phyloP scores from a whole-genome alignment of 1,140 invertebrate genomes.

The Streblospio benedicti region DNA sequence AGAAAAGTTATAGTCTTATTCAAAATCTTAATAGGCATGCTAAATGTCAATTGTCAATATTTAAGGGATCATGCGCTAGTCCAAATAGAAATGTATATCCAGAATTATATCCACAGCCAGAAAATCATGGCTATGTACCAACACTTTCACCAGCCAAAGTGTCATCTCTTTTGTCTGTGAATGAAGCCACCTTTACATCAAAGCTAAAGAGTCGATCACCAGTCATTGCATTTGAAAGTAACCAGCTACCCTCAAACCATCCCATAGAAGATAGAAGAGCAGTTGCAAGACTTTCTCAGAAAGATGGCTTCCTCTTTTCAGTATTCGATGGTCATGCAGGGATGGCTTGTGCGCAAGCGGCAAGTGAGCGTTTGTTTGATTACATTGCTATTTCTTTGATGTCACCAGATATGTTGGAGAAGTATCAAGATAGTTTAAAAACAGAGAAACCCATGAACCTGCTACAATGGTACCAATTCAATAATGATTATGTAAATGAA shows the following conservation, averaged over 20 bases:
- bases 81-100: too few species aligned
- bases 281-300: conserved; percentile 25
- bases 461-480: conserved; percentile 19
- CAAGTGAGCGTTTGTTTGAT: conserved; percentile 61
- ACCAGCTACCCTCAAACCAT: conserved; percentile 84
- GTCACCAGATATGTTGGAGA: conserved; percentile 35
- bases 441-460: conserved; percentile 18
- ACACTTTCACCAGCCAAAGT: conserved; percentile 12
- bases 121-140: conserved; percentile 14
- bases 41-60: too few species aligned
- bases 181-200: conserved; percentile 2
- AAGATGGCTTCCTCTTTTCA: conserved; percentile 63
- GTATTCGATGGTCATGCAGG: conserved; percentile 94
- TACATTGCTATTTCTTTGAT: conserved; percentile 75
- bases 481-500: conserved; percentile 22
- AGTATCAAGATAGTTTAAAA: conserved; percentile 28
- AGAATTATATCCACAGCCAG: conserved; percentile 15
- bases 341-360: conserved; percentile 73
- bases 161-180: conserved; percentile 8
- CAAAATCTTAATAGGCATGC: too few species aligned
- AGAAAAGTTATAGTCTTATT: too few species aligned
- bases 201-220: not conserved
- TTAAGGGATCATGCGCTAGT: too few species aligned
- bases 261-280: conserved; percentile 86
- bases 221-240: conserved; percentile 64